Conservation (phyloP, 1,140 invertebrate species). For the Planococcus citri region DNA sequence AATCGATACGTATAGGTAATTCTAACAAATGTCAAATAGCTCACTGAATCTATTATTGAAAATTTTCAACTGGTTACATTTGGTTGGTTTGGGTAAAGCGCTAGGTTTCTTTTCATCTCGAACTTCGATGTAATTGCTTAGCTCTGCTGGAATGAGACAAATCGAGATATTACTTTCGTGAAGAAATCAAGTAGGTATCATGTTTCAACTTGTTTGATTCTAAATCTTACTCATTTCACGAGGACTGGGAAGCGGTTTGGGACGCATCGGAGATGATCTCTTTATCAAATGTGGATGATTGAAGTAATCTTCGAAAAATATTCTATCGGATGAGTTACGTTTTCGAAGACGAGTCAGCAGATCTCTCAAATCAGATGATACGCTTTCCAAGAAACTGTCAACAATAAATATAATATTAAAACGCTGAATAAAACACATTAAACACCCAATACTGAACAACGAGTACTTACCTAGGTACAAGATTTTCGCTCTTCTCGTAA, state of each 20-base stretch:
- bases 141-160: too few species aligned
- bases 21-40: background rate
- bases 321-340: conserved; percentile 84
- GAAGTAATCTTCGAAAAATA: conserved; percentile 92
- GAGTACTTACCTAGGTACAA: conserved; percentile 82
- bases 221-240: background rate
- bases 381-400: conserved; percentile 82
- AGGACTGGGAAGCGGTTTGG: background rate
- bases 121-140: too few species aligned
- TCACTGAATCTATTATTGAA: too few species aligned
- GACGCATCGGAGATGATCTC: conserved; percentile 21
- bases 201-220: too few species aligned
- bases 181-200: too few species aligned
- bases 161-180: too few species aligned
- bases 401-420: too few species aligned
- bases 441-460: background rate
- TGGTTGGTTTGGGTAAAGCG: too few species aligned
- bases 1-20: background rate
- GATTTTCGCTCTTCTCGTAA: conserved; percentile 93
- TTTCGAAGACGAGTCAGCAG: conserved; percentile 74
- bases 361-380: conserved; percentile 76
- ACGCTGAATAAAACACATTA: background rate
- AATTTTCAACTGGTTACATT: too few species aligned
- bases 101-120: too few species aligned
- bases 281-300: conserved; percentile 76